Base-by-base conservation (phyloP, 2,888 invertebrate species). In the Pteria penguin region DNA sequence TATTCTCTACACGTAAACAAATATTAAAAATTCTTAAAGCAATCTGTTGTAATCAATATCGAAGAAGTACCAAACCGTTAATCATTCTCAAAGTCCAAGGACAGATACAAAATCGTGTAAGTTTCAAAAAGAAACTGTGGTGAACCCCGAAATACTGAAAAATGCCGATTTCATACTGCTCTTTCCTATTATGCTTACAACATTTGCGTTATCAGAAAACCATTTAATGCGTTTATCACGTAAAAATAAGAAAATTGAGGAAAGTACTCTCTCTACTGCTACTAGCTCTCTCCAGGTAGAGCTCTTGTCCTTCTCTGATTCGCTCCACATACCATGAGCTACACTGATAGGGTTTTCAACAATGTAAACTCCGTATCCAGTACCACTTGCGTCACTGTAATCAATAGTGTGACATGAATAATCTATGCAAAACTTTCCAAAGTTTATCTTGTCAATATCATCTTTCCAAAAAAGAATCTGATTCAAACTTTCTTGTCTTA, bases 131-230 rank as follows among this genome's bases (percentile, higher is more conserved):
- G n/a, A n/a, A n/a, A n/a, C n/a, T n/a, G n/a, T n/a, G n/a, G n/a
- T n/a, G n/a, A n/a, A n/a, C n/a, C n/a, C n/a, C n/a, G n/a, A n/a
- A n/a, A n/a, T n/a, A n/a, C n/a, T n/a, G n/a, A n/a, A n/a, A n/a
- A n/a, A n/a, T n/a, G 72, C 72, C 45, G 2, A 2, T 22, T 82
- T 79, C 69, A 77, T 79, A 24, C 74, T 76, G 5, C 74, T 79
- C 18, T 79, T 80, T 63, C 57, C 29, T 0, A 74, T 66, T 32
- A 81, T 76, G 5, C 27, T 36, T n/a, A n/a, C n/a, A n/a, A n/a
- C n/a, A n/a, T n/a, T n/a, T n/a, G n/a, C n/a, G n/a, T n/a, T n/a
- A n/a, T 78, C 78, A 11, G 76, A 55, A 62, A 79, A 76, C 75
- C 78, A 80, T 67, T 80, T 82, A 2, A 78, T 72, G 24, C 52